Percentiles rank a stretch among this genome's conserved stretches.
These are phyloP conservation scores for Neomicropteryx cornuta DNA, from an alignment of 1,140 invertebrate genomes.

Conservation along the genomic window DNA sequence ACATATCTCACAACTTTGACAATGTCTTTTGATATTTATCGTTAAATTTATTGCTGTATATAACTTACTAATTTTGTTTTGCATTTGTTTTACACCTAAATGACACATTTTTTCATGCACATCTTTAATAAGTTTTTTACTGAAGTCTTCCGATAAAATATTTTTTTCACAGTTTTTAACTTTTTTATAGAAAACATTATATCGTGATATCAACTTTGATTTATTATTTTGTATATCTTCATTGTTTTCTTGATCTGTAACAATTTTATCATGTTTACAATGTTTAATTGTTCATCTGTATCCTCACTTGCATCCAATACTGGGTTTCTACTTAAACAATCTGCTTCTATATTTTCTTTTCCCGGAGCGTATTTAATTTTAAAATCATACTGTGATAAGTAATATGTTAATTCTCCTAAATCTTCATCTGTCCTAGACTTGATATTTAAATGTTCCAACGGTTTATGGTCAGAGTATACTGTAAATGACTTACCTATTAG, in stretches of 20 bases:
- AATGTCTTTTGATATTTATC: too few relatives aligned
- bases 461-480: slow-evolving; percentile 22
- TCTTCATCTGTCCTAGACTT: slow-evolving; percentile 14
- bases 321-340: slow-evolving; percentile 24
- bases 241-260: slow-evolving; percentile 19
- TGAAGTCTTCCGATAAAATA: too few relatives aligned
- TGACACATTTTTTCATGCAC: too few relatives aligned
- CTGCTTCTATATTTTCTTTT: slow-evolving; percentile 23
- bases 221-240: slow-evolving; percentile 17
- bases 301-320: slow-evolving; percentile 21
- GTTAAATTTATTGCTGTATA: too few relatives aligned
- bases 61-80: too few relatives aligned
- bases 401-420: slow-evolving; percentile 20
- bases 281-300: slow-evolving; percentile 19
- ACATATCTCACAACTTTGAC: too few relatives aligned
- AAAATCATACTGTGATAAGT: slow-evolving; percentile 17
- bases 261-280: slow-evolving; percentile 21
- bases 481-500: slow-evolving; percentile 21
- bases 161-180: too few relatives aligned
- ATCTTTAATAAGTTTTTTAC: too few relatives aligned
- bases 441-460: slow-evolving; percentile 21
- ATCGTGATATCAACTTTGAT: slow-evolving; percentile 10
- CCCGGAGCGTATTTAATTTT: slow-evolving; percentile 19
- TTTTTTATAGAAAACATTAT: slow-evolving; percentile 13
- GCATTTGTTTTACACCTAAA: too few relatives aligned